These are phyloP conservation scores for Scaptomyza cyrtandrae DNA, from an alignment of 2,888 invertebrate genomes.

Conservation along the genomic window DNA sequence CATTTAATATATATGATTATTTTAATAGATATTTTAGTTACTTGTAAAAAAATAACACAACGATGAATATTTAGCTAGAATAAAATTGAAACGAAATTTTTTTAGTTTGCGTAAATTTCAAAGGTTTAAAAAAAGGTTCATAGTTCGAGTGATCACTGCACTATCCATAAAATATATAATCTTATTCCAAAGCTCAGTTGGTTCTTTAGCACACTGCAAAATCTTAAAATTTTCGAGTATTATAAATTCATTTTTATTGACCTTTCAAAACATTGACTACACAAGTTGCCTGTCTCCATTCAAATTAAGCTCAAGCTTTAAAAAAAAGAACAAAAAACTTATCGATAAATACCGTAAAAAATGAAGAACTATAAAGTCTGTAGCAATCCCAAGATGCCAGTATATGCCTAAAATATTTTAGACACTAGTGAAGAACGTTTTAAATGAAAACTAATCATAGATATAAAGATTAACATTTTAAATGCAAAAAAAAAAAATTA, in stretches of 20 bases:
- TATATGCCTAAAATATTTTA: constrained; percentile 67
- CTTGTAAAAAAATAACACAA: neutral
- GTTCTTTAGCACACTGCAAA: no score
- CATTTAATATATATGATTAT: constrained; percentile 2
- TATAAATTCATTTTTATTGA: neutral
- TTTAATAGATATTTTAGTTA: neutral
- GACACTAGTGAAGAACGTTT: constrained; percentile 55
- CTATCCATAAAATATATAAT: neutral
- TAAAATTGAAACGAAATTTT: neutral
- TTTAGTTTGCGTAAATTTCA: neutral
- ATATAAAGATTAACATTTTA: constrained; percentile 51
- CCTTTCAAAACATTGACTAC: neutral
- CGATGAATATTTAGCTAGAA: neutral
- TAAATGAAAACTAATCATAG: constrained; percentile 33
- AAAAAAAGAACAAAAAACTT: constrained; percentile 5
- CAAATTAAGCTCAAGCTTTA: constrained; percentile 14
- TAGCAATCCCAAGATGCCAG: constrained; percentile 63
- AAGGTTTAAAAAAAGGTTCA: no score
- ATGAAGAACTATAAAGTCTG: constrained; percentile 35
- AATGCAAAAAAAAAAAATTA: constrained; percentile 39
- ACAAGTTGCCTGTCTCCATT: constrained; percentile 1
- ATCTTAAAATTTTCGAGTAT: no score
- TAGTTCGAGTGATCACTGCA: neutral
- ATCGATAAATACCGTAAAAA: constrained; percentile 38
- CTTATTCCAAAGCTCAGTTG: no score